Conservation (phyloP, 2,888 invertebrate species). For the Eristalinus aeneus region DNA sequence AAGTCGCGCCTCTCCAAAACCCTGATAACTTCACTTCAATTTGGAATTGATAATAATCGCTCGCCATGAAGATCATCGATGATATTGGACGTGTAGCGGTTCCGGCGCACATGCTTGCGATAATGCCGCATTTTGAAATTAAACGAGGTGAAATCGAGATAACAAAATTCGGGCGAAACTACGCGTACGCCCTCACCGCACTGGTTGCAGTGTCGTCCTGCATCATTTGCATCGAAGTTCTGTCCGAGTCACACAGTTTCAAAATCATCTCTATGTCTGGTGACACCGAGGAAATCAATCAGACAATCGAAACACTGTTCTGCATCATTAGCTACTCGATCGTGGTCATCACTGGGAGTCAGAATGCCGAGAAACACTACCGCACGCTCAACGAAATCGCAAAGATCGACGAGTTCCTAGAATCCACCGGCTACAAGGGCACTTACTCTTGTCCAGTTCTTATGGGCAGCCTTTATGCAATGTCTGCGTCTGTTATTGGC, state of each 20-base stretch:
- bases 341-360: slow-evolving; percentile 73
- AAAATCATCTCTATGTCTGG: slow-evolving; percentile 73
- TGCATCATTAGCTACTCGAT: slow-evolving; percentile 75
- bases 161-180: slow-evolving; percentile 65
- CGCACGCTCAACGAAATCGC: slow-evolving; percentile 74
- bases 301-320: slow-evolving; percentile 75
- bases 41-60: not conserved
- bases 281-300: slow-evolving; percentile 76
- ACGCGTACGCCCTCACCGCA: slow-evolving; percentile 68
- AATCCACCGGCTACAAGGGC: slow-evolving; percentile 70
- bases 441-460: slow-evolving; percentile 72
- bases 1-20: not conserved
- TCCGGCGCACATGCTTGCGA: slow-evolving; percentile 70
- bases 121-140: slow-evolving; percentile 73
- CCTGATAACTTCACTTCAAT: not conserved
- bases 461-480: slow-evolving; percentile 41
- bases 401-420: slow-evolving; percentile 74
- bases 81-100: slow-evolving; percentile 72
- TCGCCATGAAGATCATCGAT: slow-evolving; percentile 73
- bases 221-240: slow-evolving; percentile 70
- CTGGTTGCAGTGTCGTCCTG: slow-evolving; percentile 60
- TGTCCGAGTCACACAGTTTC: slow-evolving; percentile 72
- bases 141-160: slow-evolving; percentile 65
- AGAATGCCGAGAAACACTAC: slow-evolving; percentile 73
- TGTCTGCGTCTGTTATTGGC: slow-evolving; percentile 66